Evolutionary conservation across 2,888 invertebrate species (phyloP), one percentile per base, ranked within the genome.

Genomic region (Cyaniris semiargus): DNA sequence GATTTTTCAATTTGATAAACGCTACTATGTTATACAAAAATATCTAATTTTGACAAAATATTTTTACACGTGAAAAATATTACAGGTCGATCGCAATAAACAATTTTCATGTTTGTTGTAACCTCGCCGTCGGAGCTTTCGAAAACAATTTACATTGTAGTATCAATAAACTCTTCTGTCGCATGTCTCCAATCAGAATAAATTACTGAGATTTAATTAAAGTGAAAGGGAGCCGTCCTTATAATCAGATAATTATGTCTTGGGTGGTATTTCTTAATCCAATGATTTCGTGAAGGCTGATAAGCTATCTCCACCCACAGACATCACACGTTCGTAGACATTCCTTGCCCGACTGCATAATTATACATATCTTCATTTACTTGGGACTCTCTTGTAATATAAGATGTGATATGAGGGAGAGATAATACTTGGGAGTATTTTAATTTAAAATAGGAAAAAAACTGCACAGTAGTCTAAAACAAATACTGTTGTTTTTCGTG

Each of bases 191-290:
- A 23, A 72, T 44, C 48, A 48, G 48, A 53, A 74, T 21, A 74
- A 74, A 74, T 74, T 53, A 27, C n/a, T 13, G 5, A 23, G 74
- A 53, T 74, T 74, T 74, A 27, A 74, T 74, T 53, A 53, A 53
- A 74, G 74, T 74, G 53, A 74, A 72, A 53, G 48, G 44, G 23
- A 72, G 27, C 48, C 53, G 53, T 74, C 27, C 27, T 18, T 74
- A 27, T 74, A 53, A 74, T 74, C 74, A 48, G 53, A 74, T 74
- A 74, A 74, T 72, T 72, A 72, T 74, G 48, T 53, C 74, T 48
- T 44, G 38, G 72, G 72, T 53, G 74, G 74, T 27, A 74, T 74
- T 74, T 74, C 74, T 74, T 74, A 74, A 74, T 74, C 74, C 74
- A 18, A 48, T 53, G 53, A 53, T 74, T 48, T 48, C 74, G 18